Base-by-base conservation (phyloP, 23 tunicate species). In the Styela clava region DNA sequence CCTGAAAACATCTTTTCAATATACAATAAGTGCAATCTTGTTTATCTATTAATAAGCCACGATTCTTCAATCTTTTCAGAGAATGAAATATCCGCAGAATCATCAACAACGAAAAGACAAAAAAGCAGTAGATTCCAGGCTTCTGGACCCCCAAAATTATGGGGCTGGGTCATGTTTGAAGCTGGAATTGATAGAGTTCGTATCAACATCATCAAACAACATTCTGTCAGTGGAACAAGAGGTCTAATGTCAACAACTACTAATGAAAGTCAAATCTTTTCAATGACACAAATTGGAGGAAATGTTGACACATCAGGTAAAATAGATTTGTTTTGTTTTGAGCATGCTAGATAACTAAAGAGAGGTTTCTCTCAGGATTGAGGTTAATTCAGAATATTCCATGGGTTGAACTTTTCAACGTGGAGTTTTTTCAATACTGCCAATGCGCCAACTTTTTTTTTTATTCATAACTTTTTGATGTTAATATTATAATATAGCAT, bases 111-210 rank as follows among this genome's bases (percentile, higher is more conserved):
- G 12, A 71, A 3, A 34, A 33, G 24, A 35, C 32, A 16, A 18
- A 71, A 71, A 71, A 34, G 32, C 20, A 71, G 34, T 34, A 5
- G 77, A 26, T 71, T 19, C 16, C 34, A 26, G 5, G 77, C 77
- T 3, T 34, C 77, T 16, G 84, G 89, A 20, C 92, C 96, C 22
- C 99, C 87, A 21, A 89, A 95, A 61, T 87, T 91, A 16, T 95
- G 95, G 95, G 99, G 99, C 1, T 95, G 99, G 99, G 88, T 95
- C 2, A 86, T 90, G 87, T 37, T 87, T 21, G 99, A 95, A 69
- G 96, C 91, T 0, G 99, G 99, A 31, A 82, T 91, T 30, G 88
- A 83, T 32, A 71, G 83, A 23, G 73, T 87, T 0, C 69, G 74
- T 20, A 73, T 92, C 1, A 79, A 95, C 31, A 36, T 86, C 19